A percentile compares a stretch with the other conserved stretches of the same genome.
Evolutionary conservation across 1,140 invertebrate genomes (phyloP).

Genomic region (Theocolax elegans): DNA sequence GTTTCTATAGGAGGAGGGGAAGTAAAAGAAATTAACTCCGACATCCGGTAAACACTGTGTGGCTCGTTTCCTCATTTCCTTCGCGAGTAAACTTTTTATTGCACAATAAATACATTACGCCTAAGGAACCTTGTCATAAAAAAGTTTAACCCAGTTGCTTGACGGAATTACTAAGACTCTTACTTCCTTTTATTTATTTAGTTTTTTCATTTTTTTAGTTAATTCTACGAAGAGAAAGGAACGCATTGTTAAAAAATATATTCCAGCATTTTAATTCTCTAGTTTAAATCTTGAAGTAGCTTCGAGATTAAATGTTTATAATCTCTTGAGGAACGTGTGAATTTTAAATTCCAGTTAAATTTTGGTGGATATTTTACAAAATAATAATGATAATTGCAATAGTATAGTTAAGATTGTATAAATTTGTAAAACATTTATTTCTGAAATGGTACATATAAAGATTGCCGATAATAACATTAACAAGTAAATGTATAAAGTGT

Average conservation of each 20-base stretch:
- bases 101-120: constrained; percentile 57
- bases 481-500: no score
- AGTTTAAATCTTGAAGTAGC: neutral
- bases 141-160: constrained; percentile 55
- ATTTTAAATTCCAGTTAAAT: no score
- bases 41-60: neutral
- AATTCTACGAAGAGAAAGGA: neutral
- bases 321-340: no score
- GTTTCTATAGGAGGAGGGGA: no score
- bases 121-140: constrained; percentile 51
- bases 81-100: constrained; percentile 39
- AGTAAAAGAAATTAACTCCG: neutral
- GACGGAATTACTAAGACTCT: neutral
- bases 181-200: neutral
- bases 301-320: neutral
- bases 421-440: no score
- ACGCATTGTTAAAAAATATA: neutral
- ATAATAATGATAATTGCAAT: no score
- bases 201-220: neutral
- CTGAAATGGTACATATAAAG: no score
- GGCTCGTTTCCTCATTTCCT: constrained; percentile 4
- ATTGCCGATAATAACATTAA: no score
- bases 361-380: no score
- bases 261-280: neutral
- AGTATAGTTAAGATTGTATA: no score